phyloP scores from a whole-genome alignment of 2,888 invertebrate species.

The Ennomos erosarius region DNA sequence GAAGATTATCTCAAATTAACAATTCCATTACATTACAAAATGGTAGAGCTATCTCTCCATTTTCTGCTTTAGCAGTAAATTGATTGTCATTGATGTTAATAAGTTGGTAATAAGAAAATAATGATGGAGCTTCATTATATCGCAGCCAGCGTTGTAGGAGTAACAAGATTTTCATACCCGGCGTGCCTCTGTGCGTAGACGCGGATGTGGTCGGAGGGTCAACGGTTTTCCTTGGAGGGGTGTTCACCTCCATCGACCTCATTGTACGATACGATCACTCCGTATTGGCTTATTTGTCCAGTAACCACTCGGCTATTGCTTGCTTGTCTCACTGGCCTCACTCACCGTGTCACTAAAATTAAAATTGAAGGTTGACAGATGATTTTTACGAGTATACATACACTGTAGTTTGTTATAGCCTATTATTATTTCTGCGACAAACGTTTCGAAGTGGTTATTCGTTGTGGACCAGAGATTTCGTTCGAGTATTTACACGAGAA shows the following conservation, averaged over 20 bases:
- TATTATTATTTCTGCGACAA: constrained; percentile 20
- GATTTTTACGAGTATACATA: background rate
- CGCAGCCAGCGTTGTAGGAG: constrained; percentile 11
- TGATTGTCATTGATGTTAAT: too few species aligned
- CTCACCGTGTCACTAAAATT: constrained; percentile 19
- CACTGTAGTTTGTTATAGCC: background rate
- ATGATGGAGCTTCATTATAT: constrained; percentile 3
- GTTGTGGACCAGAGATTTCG: constrained; percentile 50
- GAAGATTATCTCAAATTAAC: too few species aligned
- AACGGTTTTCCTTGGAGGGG: constrained; percentile 81
- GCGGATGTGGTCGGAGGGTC: constrained; percentile 75
- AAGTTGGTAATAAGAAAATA: background rate
- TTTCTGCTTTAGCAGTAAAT: constrained; percentile 4
- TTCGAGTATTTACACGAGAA: constrained; percentile 65
- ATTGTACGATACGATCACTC: constrained; percentile 55
- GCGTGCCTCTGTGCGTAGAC: constrained; percentile 43
- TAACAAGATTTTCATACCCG: constrained; percentile 29
- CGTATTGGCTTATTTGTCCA: constrained; percentile 42
- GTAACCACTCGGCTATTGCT: constrained; percentile 35
- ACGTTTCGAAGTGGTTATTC: constrained; percentile 29
- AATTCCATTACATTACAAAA: too few species aligned
- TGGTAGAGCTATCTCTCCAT: background rate
- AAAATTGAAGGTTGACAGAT: constrained; percentile 24
- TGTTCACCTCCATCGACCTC: constrained; percentile 80
- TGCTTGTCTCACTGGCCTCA: constrained; percentile 11